These are phyloP conservation scores for Bradypodion pumilum DNA, from an alignment of 2,797 vertebrate genomes.

Conservation along the genomic window DNA sequence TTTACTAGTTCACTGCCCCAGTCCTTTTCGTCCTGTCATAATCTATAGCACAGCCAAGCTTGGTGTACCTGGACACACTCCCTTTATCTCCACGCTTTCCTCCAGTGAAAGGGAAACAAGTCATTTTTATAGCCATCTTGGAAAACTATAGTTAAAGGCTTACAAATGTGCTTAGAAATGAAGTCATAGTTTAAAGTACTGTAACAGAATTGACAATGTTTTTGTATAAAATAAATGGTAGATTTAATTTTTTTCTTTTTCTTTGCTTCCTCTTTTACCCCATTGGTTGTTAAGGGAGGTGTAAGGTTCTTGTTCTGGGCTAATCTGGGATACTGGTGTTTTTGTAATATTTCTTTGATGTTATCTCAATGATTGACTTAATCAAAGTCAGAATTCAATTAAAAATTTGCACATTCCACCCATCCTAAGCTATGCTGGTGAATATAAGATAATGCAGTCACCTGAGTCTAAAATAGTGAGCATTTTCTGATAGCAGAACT, in stretches of 20 bases:
- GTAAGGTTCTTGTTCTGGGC: no score
- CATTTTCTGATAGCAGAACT: slow-evolving; percentile 1
- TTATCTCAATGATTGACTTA: background rate
- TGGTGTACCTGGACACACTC: no score
- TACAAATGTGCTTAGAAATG: background rate
- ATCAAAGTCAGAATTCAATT: slow-evolving; percentile 1
- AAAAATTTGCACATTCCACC: background rate
- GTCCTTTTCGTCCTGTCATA: background rate
- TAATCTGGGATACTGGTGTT: no score
- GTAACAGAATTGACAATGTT: background rate
- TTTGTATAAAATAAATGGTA: background rate
- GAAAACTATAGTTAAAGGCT: background rate
- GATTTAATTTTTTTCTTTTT: no score
- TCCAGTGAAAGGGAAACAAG: background rate
- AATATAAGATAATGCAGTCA: background rate
- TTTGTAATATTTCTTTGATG: no score
- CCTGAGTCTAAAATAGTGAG: background rate
- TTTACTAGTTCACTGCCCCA: background rate
- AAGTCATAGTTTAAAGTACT: background rate
- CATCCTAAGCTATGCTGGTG: background rate
- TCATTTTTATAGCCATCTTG: background rate
- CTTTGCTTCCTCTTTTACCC: no score
- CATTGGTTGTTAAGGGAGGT: no score
- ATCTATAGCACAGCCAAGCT: no score
- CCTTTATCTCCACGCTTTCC: background rate